Evolutionary conservation across 2,113 vertebrate species (phyloP).

Genomic region (Carollia perspicillata): DNA sequence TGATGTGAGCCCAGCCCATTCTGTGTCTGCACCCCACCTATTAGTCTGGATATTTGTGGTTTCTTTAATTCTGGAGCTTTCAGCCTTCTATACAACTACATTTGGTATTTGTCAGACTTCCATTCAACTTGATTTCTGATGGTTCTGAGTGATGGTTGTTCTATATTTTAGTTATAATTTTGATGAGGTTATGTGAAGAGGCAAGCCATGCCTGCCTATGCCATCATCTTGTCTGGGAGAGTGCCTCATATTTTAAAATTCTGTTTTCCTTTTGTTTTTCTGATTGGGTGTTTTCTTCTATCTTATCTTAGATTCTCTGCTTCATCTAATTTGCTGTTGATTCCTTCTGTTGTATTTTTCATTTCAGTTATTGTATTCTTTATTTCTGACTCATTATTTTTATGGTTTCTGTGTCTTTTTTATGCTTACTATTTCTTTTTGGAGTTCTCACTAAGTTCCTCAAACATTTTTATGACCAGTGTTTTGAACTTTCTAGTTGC

Average conservation of each 20-base stretch:
- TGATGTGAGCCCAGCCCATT: no score
- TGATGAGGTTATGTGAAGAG: no score
- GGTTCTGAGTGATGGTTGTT: no score
- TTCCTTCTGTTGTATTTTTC: neutral
- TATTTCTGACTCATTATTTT: neutral
- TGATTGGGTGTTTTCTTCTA: neutral
- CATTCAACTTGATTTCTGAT: no score
- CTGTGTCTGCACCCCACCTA: no score
- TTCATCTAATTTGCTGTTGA: neutral
- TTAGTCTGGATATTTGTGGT: no score
- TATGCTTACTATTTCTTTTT: neutral
- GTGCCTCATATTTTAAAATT: neutral
- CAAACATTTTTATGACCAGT: neutral
- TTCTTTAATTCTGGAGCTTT: no score
- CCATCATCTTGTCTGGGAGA: no score
- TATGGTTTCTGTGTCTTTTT: neutral
- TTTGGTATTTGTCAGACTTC: no score
- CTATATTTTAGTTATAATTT: no score
- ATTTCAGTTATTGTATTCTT: neutral
- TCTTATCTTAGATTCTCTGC: neutral
- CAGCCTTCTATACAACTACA: no score
- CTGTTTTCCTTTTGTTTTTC: neutral
- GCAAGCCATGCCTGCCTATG: no score
- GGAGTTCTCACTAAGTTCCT: neutral
- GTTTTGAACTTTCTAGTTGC: neutral